A percentile compares a stretch with the other conserved stretches of the same genome.
Conservation (phyloP, 2,797 vertebrate species). For the Thalassophryne amazonica region DNA sequence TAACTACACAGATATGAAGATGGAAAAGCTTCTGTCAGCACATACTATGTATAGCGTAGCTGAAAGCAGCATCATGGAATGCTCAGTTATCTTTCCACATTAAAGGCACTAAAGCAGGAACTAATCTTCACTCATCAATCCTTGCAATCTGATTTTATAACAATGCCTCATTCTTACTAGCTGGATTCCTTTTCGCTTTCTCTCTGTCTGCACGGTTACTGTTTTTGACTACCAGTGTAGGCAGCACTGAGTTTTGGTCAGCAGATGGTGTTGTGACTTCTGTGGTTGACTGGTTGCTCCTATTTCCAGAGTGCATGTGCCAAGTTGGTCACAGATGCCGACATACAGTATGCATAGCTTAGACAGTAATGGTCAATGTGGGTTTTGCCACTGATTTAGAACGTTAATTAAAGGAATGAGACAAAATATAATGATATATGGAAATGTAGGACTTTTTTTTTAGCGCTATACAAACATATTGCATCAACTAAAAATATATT, state of each 20-base stretch:
- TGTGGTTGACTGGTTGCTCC: constrained; percentile 32
- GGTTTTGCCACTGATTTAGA: constrained; percentile 6
- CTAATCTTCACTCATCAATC: neutral
- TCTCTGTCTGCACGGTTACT: neutral
- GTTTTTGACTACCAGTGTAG: constrained; percentile 17
- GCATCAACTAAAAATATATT: neutral
- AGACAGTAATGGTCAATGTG: too few species aligned
- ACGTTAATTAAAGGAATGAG: constrained; percentile 12
- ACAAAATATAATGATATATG: constrained; percentile 8
- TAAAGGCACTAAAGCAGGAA: constrained; percentile 6
- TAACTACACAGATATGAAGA: too few species aligned
- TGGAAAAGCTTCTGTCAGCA: neutral
- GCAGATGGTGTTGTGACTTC: constrained; percentile 41
- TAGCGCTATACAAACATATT: neutral
- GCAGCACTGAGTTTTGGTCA: constrained; percentile 5
- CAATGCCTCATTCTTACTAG: neutral
- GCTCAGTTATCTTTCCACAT: constrained; percentile 28
- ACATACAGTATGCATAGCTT: constrained; percentile 31
- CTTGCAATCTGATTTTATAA: neutral
- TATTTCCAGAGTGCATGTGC: constrained; percentile 53
- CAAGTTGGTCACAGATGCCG: constrained; percentile 39
- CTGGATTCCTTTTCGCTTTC: neutral
- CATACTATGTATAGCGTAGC: constrained; percentile 9
- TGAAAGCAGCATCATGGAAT: constrained; percentile 4
- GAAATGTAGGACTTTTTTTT: neutral